Evolutionary conservation across 2,113 vertebrate species (phyloP), one percentile per base, ranked within the genome.

Genomic region (Eublepharis macularius): DNA sequence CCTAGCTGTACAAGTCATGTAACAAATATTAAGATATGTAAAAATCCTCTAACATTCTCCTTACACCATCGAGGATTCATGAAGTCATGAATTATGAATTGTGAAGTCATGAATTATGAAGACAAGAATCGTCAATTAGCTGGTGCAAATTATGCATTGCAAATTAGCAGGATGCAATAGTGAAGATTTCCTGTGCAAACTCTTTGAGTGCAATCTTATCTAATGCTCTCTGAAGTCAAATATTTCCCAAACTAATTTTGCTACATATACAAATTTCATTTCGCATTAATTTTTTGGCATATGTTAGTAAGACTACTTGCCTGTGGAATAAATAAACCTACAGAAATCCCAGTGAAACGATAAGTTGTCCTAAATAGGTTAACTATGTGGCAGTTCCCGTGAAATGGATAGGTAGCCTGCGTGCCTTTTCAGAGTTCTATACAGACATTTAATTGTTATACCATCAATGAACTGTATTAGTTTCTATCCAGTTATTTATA

Each of bases 21-120:
- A 54, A 60, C 76, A 85, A n/a, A n/a, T 79, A 70, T 79, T 85
- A 73, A 85, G 80, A 85, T 72, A 85, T 73, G 51, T 73, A 80
- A 85, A 72, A 80, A 72, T 85, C 57, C 29, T 47, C 26, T 84
- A 70, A 84, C 17, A 70, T 78, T 79, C 66, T 60, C 32, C 68
- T 72, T 26, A 21, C 12, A 60, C 49, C 32, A 79, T n/a, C 36
- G 49, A 72, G 51, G 66, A 63, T 79, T 85, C 76, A 85, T 80
- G 68, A 85, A 73, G 16, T 45, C 39, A 80, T 84, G 74, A 84
- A 77, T 84, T 84, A 84, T 85, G 84, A 85, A 85, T 80, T 36
- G 66, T 63, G 76, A 85, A 85, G 36, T 80, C 36, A 85, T 85
- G 76, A 79, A 80, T 85, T 79, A 85, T 79, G 76, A 85, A 85